These are phyloP conservation scores for Thumatha senex DNA, from an alignment of 2,888 invertebrate species.

Conservation along the genomic window DNA sequence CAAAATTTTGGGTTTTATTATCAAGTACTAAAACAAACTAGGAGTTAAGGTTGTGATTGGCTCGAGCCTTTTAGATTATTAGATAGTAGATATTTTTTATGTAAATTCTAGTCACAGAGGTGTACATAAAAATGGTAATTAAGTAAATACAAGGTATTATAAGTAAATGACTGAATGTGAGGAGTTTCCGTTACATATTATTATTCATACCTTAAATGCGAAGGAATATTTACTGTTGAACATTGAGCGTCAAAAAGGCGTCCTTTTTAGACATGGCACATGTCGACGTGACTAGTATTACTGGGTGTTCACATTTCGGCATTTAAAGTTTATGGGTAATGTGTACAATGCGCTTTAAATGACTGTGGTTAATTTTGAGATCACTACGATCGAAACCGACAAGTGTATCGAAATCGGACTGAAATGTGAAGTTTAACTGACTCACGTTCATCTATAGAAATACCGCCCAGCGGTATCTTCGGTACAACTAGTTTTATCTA, in stretches of 20 bases:
- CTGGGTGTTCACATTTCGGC: conserved; percentile 36
- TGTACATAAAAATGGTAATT: too few relatives aligned
- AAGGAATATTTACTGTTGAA: not conserved
- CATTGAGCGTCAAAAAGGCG: not conserved
- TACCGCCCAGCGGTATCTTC: conserved; percentile 60
- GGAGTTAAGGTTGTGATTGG: too few relatives aligned
- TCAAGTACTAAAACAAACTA: too few relatives aligned
- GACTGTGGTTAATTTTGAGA: conserved; percentile 78
- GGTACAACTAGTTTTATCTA: conserved; percentile 27
- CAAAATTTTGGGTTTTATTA: too few relatives aligned
- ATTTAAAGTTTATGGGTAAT: conserved; percentile 46
- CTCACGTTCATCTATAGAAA: conserved; percentile 37
- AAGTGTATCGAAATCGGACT: conserved; percentile 24
- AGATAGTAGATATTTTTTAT: too few relatives aligned
- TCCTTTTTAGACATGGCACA: conserved; percentile 52
- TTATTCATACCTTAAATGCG: too few relatives aligned
- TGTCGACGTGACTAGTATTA: conserved; percentile 53
- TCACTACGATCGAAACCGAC: conserved; percentile 66
- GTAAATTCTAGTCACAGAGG: too few relatives aligned
- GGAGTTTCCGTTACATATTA: too few relatives aligned
- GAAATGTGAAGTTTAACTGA: conserved; percentile 23
- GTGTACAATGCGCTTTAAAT: conserved; percentile 64
- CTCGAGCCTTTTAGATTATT: too few relatives aligned
- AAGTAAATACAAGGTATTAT: too few relatives aligned
- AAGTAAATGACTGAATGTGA: too few relatives aligned